phyloP scores from a whole-genome alignment of 2,888 invertebrate genomes.

The Eulithis testata region DNA sequence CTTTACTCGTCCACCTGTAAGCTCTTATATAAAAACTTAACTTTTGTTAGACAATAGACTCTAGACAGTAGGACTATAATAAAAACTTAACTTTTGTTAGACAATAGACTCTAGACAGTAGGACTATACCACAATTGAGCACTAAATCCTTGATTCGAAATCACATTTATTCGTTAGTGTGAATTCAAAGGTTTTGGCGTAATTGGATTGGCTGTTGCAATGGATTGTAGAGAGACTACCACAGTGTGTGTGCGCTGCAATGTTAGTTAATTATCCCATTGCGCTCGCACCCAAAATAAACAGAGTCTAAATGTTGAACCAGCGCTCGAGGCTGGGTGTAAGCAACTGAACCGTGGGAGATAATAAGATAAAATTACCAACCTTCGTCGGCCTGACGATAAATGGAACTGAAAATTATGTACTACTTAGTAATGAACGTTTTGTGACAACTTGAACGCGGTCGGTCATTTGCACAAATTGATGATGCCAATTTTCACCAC shows the following conservation, averaged over 20 bases:
- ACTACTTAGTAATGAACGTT: constrained; percentile 51
- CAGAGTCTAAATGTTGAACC: constrained; percentile 41
- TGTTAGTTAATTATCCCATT: constrained; percentile 42
- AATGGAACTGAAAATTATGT: constrained; percentile 52
- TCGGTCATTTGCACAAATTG: constrained; percentile 61
- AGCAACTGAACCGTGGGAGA: constrained; percentile 45
- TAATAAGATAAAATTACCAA: constrained; percentile 58
- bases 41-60: constrained; percentile 9
- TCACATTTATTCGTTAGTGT: constrained; percentile 18
- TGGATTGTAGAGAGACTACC: constrained; percentile 35
- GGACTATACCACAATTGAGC: constrained; percentile 15
- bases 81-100: constrained; percentile 26
- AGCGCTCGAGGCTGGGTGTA: constrained; percentile 35
- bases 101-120: constrained; percentile 16
- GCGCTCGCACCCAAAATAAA: constrained; percentile 40
- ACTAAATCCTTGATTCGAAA: constrained; percentile 19
- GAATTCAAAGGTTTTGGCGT: constrained; percentile 40
- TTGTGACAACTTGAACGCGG: constrained; percentile 58
- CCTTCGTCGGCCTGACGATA: constrained; percentile 56
- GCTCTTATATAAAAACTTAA: constrained; percentile 51
- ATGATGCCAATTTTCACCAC: constrained; percentile 58
- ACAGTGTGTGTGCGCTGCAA: constrained; percentile 38
- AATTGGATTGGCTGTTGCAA: constrained; percentile 37
- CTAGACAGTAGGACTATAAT: constrained; percentile 12
- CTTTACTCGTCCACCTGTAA: constrained; percentile 53